Evolutionary conservation across 2,113 vertebrate genomes (phyloP).

Genomic region (Neopipo cinnamomea): DNA sequence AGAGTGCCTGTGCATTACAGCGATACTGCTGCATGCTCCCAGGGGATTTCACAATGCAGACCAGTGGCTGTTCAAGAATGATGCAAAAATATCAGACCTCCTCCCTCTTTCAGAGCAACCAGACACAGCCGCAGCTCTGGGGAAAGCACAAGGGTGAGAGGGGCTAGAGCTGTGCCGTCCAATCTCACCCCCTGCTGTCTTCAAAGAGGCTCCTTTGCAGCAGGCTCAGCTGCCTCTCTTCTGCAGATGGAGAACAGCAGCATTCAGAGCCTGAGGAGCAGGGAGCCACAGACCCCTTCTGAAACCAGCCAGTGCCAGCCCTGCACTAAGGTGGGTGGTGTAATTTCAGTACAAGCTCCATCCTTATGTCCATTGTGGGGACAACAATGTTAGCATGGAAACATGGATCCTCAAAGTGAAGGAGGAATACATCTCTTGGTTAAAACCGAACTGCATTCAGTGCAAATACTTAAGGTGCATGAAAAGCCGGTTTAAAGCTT

Average conservation of each 20-base stretch:
- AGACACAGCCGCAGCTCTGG: background rate
- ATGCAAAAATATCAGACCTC: background rate
- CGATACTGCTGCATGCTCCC: accelerated
- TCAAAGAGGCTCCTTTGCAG: background rate
- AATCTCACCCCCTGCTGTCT: background rate
- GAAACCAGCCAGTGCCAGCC: background rate
- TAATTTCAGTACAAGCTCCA: background rate
- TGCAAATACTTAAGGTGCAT: background rate
- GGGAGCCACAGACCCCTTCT: background rate
- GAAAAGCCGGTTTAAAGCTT: background rate
- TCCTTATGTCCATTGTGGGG: background rate
- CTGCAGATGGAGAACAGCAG: background rate
- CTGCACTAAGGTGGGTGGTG: background rate
- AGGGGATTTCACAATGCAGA: background rate
- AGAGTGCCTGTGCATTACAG: background rate
- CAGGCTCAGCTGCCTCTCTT: background rate
- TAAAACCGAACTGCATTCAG: background rate
- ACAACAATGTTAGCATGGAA: background rate
- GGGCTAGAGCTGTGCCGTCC: background rate
- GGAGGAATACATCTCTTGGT: background rate
- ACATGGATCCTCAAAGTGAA: background rate
- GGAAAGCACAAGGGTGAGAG: background rate
- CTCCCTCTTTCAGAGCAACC: background rate
- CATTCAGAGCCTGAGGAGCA: background rate
- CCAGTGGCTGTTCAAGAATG: background rate